These are phyloP conservation scores for Acanthornis magna DNA, from an alignment of 2,797 vertebrate species.

Conservation along the genomic window DNA sequence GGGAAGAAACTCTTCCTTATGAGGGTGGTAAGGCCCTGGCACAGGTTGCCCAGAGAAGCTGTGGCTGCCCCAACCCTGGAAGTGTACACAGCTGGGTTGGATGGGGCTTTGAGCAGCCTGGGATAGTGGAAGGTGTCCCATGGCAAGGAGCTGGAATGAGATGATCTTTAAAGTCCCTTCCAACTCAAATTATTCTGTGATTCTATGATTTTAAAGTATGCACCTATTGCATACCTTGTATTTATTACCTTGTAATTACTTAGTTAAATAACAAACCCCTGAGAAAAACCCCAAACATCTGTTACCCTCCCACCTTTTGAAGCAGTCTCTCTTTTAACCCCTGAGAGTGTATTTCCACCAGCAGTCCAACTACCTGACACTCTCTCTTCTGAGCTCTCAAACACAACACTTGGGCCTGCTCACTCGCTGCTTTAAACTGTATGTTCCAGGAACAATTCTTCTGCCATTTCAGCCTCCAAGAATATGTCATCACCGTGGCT, in stretches of 20 bases:
- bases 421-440: not conserved
- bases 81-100: not conserved
- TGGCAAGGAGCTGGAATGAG: not conserved
- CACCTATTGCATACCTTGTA: not conserved
- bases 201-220: not conserved
- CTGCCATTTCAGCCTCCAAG: not conserved
- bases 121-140: not conserved
- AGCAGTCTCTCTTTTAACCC: not conserved
- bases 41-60: not conserved
- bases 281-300: not conserved
- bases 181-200: not conserved
- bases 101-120: not conserved
- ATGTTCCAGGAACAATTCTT: not conserved
- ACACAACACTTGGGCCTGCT: not conserved
- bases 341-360: not conserved
- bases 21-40: not conserved
- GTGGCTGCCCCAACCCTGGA: not conserved
- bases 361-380: not conserved
- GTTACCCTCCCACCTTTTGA: not conserved
- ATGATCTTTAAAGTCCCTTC: not conserved
- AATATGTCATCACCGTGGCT: not conserved
- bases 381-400: not conserved
- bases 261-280: not conserved
- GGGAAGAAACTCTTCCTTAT: not conserved
- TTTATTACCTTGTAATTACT: not conserved